phyloP scores from a whole-genome alignment of 2,113 vertebrate species.

The Neoarius graeffei region DNA sequence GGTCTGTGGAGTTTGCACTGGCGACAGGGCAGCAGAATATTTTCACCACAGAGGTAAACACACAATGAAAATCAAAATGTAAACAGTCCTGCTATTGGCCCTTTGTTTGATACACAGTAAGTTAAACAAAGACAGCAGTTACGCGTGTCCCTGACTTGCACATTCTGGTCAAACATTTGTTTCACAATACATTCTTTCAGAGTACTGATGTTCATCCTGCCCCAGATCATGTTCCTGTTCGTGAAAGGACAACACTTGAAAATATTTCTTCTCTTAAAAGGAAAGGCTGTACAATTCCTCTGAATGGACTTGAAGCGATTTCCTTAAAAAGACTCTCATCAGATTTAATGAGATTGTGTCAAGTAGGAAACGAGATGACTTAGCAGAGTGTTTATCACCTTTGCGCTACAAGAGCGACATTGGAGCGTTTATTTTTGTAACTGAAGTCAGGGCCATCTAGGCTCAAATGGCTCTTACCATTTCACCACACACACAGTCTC shows the following conservation, averaged over 20 bases:
- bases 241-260: neutral
- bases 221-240: neutral
- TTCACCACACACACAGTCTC: conserved; percentile 85
- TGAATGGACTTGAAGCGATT: neutral
- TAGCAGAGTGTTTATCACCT: conserved; percentile 32
- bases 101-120: neutral
- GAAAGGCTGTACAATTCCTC: neutral
- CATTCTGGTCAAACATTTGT: conserved; percentile 4
- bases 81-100: neutral
- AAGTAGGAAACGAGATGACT: conserved; percentile 37
- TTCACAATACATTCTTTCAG: conserved; percentile 1
- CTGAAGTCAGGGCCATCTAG: conserved; percentile 1
- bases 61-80: neutral
- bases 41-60: neutral
- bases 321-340: conserved; percentile 9
- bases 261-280: neutral
- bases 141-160: neutral
- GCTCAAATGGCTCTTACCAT: conserved; percentile 78
- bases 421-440: conserved; percentile 34
- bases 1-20: neutral
- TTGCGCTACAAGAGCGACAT: conserved; percentile 22
- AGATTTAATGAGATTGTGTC: conserved; percentile 20
- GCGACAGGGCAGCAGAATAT: neutral
- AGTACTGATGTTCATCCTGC: neutral
- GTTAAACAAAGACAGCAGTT: neutral